These are phyloP conservation scores for Adelphocoris suturalis DNA, from an alignment of 2,888 invertebrate genomes.

Conservation along the genomic window DNA sequence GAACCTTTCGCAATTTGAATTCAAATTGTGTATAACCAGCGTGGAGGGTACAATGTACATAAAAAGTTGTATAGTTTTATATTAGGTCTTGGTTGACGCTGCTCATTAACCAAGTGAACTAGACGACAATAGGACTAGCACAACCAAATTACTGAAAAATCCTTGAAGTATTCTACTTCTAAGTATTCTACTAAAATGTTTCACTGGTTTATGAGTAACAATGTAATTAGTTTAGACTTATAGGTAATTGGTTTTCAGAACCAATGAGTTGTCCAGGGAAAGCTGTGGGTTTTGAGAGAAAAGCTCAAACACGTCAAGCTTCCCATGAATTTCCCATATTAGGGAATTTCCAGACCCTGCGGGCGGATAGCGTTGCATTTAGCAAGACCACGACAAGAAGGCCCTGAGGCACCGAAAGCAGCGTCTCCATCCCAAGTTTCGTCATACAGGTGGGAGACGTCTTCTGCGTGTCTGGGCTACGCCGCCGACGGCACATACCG, in stretches of 20 bases:
- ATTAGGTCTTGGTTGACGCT: too few relatives aligned
- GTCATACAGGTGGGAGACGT: not conserved
- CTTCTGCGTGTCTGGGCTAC: not conserved
- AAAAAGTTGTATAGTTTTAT: too few relatives aligned
- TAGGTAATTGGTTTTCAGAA: slow-evolving; percentile 1
- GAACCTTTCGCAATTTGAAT: too few relatives aligned
- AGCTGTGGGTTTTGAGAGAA: not conserved
- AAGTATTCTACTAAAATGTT: not conserved
- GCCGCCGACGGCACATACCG: not conserved
- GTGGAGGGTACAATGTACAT: too few relatives aligned
- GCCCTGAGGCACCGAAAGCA: not conserved
- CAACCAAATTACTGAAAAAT: too few relatives aligned
- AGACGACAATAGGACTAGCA: too few relatives aligned
- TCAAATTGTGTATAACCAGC: too few relatives aligned
- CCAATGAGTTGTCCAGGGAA: slow-evolving; percentile 10
- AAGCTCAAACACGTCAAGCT: not conserved
- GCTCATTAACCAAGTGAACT: too few relatives aligned
- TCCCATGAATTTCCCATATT: not conserved
- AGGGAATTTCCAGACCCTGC: not conserved
- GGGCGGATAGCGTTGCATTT: not conserved
- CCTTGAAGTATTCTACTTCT: not conserved
- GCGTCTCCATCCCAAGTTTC: not conserved
- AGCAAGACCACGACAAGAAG: not conserved
- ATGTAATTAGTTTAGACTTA: not conserved
- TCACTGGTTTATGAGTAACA: not conserved